Base-by-base conservation (phyloP, 2,888 invertebrate species). In the Oxyteleia sp. region DNA sequence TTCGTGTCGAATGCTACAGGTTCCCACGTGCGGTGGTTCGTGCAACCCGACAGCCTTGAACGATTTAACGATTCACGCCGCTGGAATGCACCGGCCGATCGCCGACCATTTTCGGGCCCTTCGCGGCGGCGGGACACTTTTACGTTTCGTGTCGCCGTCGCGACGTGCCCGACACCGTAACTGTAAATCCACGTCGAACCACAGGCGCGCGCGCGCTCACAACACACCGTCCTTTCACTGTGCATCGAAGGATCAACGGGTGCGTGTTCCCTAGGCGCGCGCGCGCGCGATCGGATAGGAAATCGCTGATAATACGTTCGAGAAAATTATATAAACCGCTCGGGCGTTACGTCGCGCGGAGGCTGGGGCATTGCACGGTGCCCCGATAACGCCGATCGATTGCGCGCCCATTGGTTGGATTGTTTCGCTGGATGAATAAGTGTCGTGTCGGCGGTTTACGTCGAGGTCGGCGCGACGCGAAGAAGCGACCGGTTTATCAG, bases 41-140 rank as follows among this genome's bases (percentile, higher is more conserved):
- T 63, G 68, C 35, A 61, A 49, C 49, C 41, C 51, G 18, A 23
- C 55, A 85, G 83, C 87, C 86, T 88, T 88, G 87, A 83, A 63
- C 84, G 72, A 86, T 86, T 89, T 87, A 74, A 76, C 86, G 84
- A 88, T 82, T 84, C 81, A 82, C 57, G 74, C 80, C 69, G 43
- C 35, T 85, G 64, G 87, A 86, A 87, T 87, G 78, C 66, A 32
- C 61, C 51, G 49, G 16, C 16, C 32, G 41, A 15, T 45, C 51
- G 57, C 45, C 18, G 20, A 7, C 20, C 74, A 59, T 72, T 72
- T 72, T 72, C 18, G 72, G 71, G 29, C 51, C 43, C 45, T 53
- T 41, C 38, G 35, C 10, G 57, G 23, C 23, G 23, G 8, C 7
- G 23, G 61, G 63, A 43, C 59, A 38, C 49, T 49, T 55, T 68